Conservation (phyloP, 2,888 invertebrate species). For the Euplagia quadripunctaria region DNA sequence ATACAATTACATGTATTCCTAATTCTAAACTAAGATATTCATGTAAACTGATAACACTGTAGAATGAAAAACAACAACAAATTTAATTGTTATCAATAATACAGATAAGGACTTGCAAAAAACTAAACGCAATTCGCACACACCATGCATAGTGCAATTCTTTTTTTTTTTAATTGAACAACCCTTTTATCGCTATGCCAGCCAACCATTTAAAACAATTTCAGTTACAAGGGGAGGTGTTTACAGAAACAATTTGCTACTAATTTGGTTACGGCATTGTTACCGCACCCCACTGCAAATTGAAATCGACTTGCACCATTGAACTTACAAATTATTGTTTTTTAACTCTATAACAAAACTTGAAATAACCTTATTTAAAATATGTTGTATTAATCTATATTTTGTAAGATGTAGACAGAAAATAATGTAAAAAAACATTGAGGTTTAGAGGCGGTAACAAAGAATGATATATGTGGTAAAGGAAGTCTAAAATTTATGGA, state of each 20-base stretch:
- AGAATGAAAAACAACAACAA: neutral
- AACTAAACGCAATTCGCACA: neutral
- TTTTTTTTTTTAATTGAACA: conserved; percentile 14
- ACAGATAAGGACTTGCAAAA: neutral
- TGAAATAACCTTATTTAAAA: neutral
- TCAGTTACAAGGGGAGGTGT: conserved; percentile 62
- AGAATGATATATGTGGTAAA: conserved; percentile 19
- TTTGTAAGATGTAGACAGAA: neutral
- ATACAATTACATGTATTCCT: too few species aligned
- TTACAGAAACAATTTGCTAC: conserved; percentile 77
- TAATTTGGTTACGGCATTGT: conserved; percentile 75
- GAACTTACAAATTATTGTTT: conserved; percentile 54
- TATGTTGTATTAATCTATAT: neutral
- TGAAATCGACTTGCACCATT: conserved; percentile 78
- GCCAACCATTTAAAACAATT: conserved; percentile 49
- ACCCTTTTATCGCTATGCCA: conserved; percentile 41
- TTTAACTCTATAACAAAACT: conserved; percentile 17
- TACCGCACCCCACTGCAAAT: conserved; percentile 64
- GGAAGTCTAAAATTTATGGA: conserved; percentile 23
- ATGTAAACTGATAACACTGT: neutral
- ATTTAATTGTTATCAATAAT: neutral
- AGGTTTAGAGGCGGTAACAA: conserved; percentile 8
- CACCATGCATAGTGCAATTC: neutral
- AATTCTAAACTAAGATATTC: too few species aligned
- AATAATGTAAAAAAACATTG: conserved; percentile 12